Evolutionary conservation across 2,113 vertebrate species (phyloP).

Genomic region (Elephas maximus): DNA sequence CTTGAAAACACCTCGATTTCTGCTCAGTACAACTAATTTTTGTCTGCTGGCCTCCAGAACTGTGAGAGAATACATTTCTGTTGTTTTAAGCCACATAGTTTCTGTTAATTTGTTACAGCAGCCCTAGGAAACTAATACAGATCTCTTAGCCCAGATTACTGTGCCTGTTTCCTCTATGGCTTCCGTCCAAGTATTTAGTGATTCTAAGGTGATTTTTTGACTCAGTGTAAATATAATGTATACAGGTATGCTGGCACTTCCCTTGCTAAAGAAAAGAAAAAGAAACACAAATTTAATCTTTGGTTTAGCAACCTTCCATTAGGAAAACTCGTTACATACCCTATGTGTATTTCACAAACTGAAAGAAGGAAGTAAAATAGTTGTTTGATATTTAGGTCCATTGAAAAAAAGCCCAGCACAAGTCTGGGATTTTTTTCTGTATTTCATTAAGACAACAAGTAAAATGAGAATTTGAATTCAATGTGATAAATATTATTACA

Average conservation of each 20-base stretch:
- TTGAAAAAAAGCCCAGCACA: background rate
- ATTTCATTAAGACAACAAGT: background rate
- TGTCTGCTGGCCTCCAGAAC: background rate
- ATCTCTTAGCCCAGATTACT: background rate
- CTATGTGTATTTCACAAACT: background rate
- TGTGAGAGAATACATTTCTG: conserved; percentile 1
- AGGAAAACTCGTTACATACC: background rate
- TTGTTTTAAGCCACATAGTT: background rate
- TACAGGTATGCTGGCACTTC: background rate
- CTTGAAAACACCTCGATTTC: background rate
- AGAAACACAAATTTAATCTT: background rate
- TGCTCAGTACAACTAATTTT: background rate
- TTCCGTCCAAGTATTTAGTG: background rate
- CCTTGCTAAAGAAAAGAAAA: background rate
- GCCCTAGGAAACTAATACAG: background rate
- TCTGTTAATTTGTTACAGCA: background rate
- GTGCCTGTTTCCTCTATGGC: background rate
- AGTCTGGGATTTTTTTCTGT: background rate
- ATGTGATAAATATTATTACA: background rate
- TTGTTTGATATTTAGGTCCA: background rate
- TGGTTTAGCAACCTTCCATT: background rate
- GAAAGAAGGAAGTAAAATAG: background rate
- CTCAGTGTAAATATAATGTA: background rate
- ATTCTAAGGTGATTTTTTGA: background rate
- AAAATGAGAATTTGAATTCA: background rate